phyloP scores from a whole-genome alignment of 2,888 invertebrate genomes.

The Torymus texanus region DNA sequence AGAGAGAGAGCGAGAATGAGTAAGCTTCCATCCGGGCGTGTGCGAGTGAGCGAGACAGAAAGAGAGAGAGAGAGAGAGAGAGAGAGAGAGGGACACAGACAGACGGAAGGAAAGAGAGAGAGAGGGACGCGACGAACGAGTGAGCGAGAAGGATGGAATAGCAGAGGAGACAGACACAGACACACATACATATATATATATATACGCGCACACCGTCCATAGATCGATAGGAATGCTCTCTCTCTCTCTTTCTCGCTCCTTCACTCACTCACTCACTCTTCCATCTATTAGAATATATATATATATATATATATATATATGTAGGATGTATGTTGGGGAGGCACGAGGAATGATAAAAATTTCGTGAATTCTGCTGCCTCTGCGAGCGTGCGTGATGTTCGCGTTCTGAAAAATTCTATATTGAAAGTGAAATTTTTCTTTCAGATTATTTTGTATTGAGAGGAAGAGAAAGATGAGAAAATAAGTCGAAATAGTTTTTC shows the following conservation, averaged over 20 bases:
- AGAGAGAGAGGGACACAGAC: neutral
- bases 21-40: no score
- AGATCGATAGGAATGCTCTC: conserved; percentile 54
- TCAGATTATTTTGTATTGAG: no score
- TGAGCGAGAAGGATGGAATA: conserved; percentile 1
- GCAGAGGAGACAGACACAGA: conserved; percentile 20
- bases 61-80: conserved; percentile 4
- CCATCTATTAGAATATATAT: conserved; percentile 37
- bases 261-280: neutral
- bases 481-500: no score
- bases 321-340: no score
- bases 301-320: neutral
- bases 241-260: no score
- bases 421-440: no score
- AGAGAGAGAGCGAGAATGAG: conserved; percentile 29
- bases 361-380: conserved; percentile 8
- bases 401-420: no score
- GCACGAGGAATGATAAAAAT: conserved; percentile 18
- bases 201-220: conserved; percentile 39
- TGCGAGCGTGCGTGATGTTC: no score
- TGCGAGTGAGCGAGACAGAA: neutral
- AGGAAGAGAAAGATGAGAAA: no score
- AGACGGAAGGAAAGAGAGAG: conserved; percentile 11
- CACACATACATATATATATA: conserved; percentile 23
- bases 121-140: neutral